Evolutionary conservation across 2,113 vertebrate species (phyloP).

Genomic region (Nipponia nippon): DNA sequence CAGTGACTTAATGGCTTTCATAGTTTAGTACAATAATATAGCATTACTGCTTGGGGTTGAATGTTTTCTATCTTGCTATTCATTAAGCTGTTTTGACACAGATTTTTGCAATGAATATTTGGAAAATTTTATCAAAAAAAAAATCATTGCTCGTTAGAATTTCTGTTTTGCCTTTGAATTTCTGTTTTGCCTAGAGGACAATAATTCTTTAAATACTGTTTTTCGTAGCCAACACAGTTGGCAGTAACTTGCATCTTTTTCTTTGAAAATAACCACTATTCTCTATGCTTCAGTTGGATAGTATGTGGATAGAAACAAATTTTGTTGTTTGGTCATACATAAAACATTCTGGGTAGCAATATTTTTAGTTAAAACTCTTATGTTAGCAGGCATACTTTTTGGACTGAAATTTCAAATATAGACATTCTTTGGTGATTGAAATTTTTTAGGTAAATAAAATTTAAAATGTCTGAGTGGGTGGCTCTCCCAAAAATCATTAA

Average conservation of each 20-base stretch:
- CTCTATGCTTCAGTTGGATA: neutral
- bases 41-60: neutral
- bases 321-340: constrained; percentile 1
- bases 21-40: neutral
- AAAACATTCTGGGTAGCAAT: neutral
- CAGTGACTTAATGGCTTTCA: neutral
- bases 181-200: constrained; percentile 10
- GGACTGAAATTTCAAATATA: neutral
- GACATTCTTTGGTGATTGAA: neutral
- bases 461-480: neutral
- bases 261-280: neutral
- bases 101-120: neutral
- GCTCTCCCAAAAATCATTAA: neutral
- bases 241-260: constrained; percentile 15
- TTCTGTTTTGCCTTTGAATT: constrained; percentile 1
- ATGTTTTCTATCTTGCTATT: neutral
- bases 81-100: neutral
- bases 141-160: neutral
- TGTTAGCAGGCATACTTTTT: neutral
- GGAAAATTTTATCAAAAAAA: neutral
- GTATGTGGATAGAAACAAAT: neutral
- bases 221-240: constrained; percentile 19
- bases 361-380: neutral
- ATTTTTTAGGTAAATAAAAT: neutral
- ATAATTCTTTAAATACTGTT: constrained; percentile 13